Conservation (phyloP, 1,140 invertebrate species). For the Phortica variegata region DNA sequence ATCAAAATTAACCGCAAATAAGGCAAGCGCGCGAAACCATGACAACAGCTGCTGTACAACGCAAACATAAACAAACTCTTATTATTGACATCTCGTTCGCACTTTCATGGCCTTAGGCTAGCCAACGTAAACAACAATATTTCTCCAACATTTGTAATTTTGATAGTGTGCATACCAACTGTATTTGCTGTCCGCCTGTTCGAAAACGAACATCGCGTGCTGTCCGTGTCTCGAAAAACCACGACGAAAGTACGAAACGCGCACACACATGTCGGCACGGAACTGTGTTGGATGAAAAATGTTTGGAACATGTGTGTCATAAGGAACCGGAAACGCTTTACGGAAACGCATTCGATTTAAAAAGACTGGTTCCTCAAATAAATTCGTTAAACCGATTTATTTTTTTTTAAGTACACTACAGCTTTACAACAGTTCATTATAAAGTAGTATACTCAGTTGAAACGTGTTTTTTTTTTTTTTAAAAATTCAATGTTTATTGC, state of each 20-base stretch:
- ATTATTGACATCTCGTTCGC: background rate
- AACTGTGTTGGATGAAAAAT: conserved; percentile 20
- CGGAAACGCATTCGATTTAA: background rate
- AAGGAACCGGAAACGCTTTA: background rate
- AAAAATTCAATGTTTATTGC: no score
- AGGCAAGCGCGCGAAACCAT: no score
- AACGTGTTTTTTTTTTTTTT: no score
- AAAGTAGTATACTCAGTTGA: no score
- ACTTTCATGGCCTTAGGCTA: no score
- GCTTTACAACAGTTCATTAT: no score
- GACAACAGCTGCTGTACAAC: no score
- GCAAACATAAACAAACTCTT: background rate
- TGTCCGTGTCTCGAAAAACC: conserved; percentile 46
- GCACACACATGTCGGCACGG: conserved; percentile 40
- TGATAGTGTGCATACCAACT: no score
- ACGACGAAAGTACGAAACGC: conserved; percentile 33
- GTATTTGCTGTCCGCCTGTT: conserved; percentile 33
- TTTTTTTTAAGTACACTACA: conserved; percentile 8
- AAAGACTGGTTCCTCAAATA: conserved; percentile 26
- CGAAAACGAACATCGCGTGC: conserved; percentile 44
- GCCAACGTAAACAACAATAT: no score
- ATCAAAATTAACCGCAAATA: no score
- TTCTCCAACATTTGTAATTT: no score
- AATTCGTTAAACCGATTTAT: conserved; percentile 17
- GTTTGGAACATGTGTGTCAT: conserved; percentile 17